Conservation (phyloP, 2,113 vertebrate genomes). For the Tringa solitaria region DNA sequence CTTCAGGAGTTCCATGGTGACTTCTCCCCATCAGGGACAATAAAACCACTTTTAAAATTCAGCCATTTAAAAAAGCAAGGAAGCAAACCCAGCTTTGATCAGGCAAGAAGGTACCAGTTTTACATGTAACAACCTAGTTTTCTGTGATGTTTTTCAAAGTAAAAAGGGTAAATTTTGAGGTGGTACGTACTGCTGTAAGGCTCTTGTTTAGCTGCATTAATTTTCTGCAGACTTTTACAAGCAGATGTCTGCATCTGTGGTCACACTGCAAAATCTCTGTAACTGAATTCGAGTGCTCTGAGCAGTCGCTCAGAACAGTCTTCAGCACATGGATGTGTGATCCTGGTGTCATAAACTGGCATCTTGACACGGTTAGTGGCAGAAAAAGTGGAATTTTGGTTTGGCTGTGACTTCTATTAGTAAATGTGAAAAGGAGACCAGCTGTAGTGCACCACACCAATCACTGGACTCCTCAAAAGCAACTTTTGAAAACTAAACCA, state of each 20-base stretch:
- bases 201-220: background rate
- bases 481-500: background rate
- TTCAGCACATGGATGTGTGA: accelerated
- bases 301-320: background rate
- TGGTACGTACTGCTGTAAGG: background rate
- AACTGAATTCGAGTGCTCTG: background rate
- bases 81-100: background rate
- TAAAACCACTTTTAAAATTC: background rate
- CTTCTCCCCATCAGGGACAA: background rate
- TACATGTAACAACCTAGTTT: background rate
- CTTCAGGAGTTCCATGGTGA: background rate
- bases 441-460: background rate
- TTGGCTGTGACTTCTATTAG: background rate
- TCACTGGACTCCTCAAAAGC: background rate
- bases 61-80: background rate
- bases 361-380: background rate
- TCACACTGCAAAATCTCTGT: background rate
- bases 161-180: background rate
- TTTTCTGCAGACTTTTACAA: background rate
- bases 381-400: background rate
- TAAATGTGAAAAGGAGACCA: background rate
- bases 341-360: background rate
- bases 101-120: background rate
- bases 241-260: background rate
- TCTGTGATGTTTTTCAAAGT: background rate